Base-by-base conservation (phyloP, 2,797 vertebrate species). In the Chrysocyon brachyurus region DNA sequence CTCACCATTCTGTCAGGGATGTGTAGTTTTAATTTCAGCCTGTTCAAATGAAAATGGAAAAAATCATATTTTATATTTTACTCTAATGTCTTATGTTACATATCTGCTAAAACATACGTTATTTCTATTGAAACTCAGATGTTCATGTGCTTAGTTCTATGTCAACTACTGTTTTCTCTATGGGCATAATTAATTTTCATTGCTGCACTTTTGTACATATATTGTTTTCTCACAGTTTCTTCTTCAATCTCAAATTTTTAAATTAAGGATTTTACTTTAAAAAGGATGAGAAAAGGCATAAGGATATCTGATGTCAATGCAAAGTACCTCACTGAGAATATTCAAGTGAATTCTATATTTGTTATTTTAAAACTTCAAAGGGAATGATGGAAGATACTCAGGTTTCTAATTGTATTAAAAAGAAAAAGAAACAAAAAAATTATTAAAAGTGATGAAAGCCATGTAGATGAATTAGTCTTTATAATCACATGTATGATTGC, bases 341-440 rank as follows among this genome's bases (percentile, higher is more conserved):
- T 87, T 92, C 1, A 1, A n/a, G 87, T 93, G 26, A 5, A 4
- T 96, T 97, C 24, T 40, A 33, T 11, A 49, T 52, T 26, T 85
- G 28, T 79, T 88, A 63, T 95, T 63, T 77, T 89, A 96, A 87
- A 87, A 83, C 46, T 93, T 98, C 77, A 95, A 93, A 96, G 68
- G 26, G 85, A 93, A 24, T 33, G 31, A 91, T 91, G 22, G 57
- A 93, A 93, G 3, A 66, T 33, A n/a, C 94, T 28, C 16, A 92
- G 24, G 0, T 93, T 96, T 89, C 84, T 94, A 52, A 78, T 19
- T 17, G n/a, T 21, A 61, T 94, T 86, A 75, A 75, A 77, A 68
- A 16, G 33, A 40, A 72, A 40, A 36, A 59, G 31, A 46, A 24
- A 40, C 28, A 66, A 87, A 46, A 87, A 33, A 64, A 14, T 83